phyloP scores from a whole-genome alignment of 2,888 invertebrate species.

The Apamea crenata region DNA sequence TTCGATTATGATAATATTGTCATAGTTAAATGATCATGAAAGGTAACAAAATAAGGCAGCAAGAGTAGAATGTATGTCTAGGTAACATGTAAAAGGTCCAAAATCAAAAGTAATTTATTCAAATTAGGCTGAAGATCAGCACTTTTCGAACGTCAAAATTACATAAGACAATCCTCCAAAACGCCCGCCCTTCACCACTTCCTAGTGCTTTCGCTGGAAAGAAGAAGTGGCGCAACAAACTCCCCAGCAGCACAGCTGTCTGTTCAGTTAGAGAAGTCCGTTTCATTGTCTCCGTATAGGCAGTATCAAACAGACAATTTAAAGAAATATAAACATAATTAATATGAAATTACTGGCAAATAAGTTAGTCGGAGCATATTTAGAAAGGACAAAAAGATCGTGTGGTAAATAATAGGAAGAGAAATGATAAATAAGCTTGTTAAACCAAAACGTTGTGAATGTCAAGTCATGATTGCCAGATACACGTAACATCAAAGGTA shows the following conservation, averaged over 20 bases:
- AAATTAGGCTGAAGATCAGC: too few species aligned
- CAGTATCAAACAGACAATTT: neutral
- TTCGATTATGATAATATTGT: neutral
- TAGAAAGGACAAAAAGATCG: neutral
- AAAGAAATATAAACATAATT: neutral
- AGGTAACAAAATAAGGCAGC: neutral
- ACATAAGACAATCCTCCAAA: too few species aligned
- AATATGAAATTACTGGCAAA: too few species aligned
- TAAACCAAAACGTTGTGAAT: neutral
- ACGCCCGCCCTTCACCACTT: too few species aligned
- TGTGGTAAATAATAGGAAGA: neutral
- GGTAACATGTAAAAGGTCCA: neutral
- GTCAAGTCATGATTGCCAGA: neutral
- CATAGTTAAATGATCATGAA: neutral
- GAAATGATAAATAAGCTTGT: neutral
- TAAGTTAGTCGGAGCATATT: neutral
- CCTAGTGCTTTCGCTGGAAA: too few species aligned
- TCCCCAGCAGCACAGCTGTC: too few species aligned
- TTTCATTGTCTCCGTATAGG: neutral
- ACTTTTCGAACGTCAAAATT: too few species aligned
- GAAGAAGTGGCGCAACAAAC: too few species aligned
- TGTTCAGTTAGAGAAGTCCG: too few species aligned
- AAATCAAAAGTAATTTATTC: too few species aligned
- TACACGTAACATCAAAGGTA: slow-evolving; percentile 1
- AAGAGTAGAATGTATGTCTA: neutral